Base-by-base conservation (phyloP, 2,888 invertebrate genomes). In the Deladenus siricidicola region DNA sequence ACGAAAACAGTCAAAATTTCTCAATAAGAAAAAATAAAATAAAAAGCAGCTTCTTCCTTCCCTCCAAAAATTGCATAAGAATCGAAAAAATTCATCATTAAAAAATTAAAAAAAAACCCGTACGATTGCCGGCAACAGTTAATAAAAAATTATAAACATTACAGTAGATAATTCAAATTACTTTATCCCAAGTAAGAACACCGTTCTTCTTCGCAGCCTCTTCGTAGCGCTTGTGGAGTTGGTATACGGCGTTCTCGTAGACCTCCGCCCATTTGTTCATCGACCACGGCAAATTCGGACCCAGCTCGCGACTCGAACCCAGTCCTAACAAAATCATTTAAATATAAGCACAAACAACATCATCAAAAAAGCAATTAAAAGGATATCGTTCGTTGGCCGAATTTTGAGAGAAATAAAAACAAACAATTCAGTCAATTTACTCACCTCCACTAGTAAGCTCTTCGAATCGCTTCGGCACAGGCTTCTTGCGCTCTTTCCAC, bases 171-270 rank as follows among this genome's bases (percentile, higher is more conserved):
- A n/a, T n/a, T n/a, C 1, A 48, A 17, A 64, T 53, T 48, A 81
- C 81, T 78, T 98, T 98, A 80, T 98, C 96, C 96, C 96, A 98
- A 56, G 89, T 86, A 8, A 98, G 83, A 65, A 87, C 86, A 73
- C 86, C 86, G 1, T 83, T 56, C 4, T 43, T 24, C 39, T 52
- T 30, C 23, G 49, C 23, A 8, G 59, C 62, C 53, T 64, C 58
- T 30, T 53, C 0, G 83, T 80, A 34, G 85, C 80, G 63, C 34
- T 64, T 63, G 14, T 62, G 55, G 44, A 80, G 63, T 23, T 57
- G 56, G 8, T 58, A 45, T 14, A 79, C 65, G n/a, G 71, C 60
- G 26, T 67, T 63, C n/a, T 62, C 60, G 62, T 82, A 81, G 0
- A 89, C 83, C 57, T 83, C 79, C 0, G 67, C 68, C 58, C 71